Base-by-base conservation (phyloP, 2,113 vertebrate species). In the Thomomys bottae region DNA sequence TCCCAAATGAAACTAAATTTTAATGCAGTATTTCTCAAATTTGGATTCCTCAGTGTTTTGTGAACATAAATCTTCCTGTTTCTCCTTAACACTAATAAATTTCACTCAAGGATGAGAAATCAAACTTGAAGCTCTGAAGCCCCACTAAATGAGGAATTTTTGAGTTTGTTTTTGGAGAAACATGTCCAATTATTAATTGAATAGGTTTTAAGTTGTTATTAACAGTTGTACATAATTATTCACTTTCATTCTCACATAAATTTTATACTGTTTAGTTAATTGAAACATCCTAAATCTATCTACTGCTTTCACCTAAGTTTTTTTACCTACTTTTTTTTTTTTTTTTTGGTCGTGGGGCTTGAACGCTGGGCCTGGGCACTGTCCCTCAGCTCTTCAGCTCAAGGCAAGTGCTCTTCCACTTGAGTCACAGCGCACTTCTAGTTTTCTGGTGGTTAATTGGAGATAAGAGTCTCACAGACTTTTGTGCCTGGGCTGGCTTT, bases 141-240 rank as follows among this genome's bases (percentile, higher is more conserved):
- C 40, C 17, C 4, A 59, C 18, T 70, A 57, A 87, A 80, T 36
- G 12, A 8, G 70, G 20, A 90, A 77, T 88, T 94, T 40, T 26
- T 82, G 38, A 73, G 23, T 86, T 92, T 83, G 34, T 61, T 82
- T 92, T 84, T 71, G 81, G 66, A 87, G 0, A 42, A 38, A 17
- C 84, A 71, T 66, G 93, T 95, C 84, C 49, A 59, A 20, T 81
- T 81, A 88, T 59, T 78, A 71, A 71, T 11, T 82, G 49, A 85
- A 70, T n/a, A 88, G 38, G 45, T 81, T 80, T 12, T 36, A 64
- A 95, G 92, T 64, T 93, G 26, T 59, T 83, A 18, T 45, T 68
- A 61, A 71, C 7, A 36, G 42, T n/a, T 71, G 72, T 82, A 76
- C 8, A 54, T 42, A 87, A 70, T 45, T 77, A 12, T 87, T 94